phyloP scores from a whole-genome alignment of 2,797 vertebrate genomes.

The Tenualosa ilisha region DNA sequence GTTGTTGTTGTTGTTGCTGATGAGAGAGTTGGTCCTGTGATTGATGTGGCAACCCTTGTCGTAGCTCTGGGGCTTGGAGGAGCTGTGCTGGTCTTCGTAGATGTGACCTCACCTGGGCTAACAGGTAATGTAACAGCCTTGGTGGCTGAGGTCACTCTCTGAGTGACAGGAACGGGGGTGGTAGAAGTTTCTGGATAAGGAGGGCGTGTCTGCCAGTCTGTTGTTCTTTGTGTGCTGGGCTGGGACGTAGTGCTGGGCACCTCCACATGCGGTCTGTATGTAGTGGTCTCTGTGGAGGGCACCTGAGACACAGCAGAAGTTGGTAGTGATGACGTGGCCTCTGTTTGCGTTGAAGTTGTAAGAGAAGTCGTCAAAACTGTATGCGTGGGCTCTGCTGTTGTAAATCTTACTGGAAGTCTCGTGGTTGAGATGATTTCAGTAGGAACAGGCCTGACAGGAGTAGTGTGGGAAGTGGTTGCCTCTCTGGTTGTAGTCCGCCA shows the following conservation, averaged over 20 bases:
- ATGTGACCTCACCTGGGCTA: conserved; percentile 45
- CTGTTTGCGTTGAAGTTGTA: conserved; percentile 36
- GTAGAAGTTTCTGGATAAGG: conserved; percentile 53
- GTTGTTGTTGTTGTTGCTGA: conserved; percentile 48
- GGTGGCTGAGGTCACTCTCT: conserved; percentile 52
- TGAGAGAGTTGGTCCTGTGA: conserved; percentile 45
- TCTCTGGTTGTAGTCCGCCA: conserved; percentile 34
- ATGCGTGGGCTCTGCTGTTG: conserved; percentile 27
- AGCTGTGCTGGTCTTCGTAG: conserved; percentile 34
- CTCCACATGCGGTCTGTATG: conserved; percentile 23
- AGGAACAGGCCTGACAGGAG: conserved; percentile 24
- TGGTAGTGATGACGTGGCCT: conserved; percentile 50
- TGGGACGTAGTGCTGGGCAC: not conserved
- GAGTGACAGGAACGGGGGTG: conserved; percentile 55
- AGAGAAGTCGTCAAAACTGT: conserved; percentile 22
- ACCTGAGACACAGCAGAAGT: conserved; percentile 25
- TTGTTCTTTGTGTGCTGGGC: conserved; percentile 44
- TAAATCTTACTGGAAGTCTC: conserved; percentile 41
- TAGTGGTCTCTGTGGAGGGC: conserved; percentile 53
- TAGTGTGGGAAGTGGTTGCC: conserved; percentile 31
- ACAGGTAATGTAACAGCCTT: conserved; percentile 50
- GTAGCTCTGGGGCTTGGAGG: conserved; percentile 38
- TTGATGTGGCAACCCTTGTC: conserved; percentile 43
- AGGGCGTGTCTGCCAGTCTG: conserved; percentile 51
- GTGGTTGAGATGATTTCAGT: conserved; percentile 42